phyloP scores from a whole-genome alignment of 2,113 vertebrate genomes.

The Cyrtonyx montezumae region DNA sequence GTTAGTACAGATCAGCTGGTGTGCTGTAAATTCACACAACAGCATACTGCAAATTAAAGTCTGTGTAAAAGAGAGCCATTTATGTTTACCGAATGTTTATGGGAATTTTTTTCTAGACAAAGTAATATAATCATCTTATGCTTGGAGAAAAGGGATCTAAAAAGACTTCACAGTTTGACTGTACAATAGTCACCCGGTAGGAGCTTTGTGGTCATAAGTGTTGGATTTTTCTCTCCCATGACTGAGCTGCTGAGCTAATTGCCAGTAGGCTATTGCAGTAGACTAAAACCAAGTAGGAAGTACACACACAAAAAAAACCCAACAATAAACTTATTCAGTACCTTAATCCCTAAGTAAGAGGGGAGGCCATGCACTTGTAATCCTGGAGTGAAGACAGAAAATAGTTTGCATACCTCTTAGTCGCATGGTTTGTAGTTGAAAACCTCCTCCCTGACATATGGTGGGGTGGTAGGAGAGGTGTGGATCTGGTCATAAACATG shows the following conservation, averaged over 20 bases:
- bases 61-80: neutral
- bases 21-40: conserved; percentile 14
- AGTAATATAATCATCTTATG: neutral
- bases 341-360: neutral
- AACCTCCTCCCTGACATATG: neutral
- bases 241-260: conserved; percentile 20
- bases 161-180: neutral
- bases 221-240: conserved; percentile 15
- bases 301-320: neutral
- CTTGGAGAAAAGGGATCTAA: conserved; percentile 23
- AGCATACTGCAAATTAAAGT: neutral
- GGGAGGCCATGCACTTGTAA: neutral
- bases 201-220: conserved; percentile 30
- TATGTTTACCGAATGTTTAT: conserved; percentile 1
- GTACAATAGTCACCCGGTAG: neutral
- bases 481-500: neutral
- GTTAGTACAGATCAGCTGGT: conserved; percentile 31
- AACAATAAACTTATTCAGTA: conserved; percentile 46
- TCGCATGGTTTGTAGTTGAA: neutral
- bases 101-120: neutral
- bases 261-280: conserved; percentile 2
- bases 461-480: neutral
- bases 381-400: neutral
- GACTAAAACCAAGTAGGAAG: neutral
- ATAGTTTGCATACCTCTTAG: conserved; percentile 8